Base-by-base conservation (phyloP, 2,888 invertebrate genomes). In the Pammene aurita region DNA sequence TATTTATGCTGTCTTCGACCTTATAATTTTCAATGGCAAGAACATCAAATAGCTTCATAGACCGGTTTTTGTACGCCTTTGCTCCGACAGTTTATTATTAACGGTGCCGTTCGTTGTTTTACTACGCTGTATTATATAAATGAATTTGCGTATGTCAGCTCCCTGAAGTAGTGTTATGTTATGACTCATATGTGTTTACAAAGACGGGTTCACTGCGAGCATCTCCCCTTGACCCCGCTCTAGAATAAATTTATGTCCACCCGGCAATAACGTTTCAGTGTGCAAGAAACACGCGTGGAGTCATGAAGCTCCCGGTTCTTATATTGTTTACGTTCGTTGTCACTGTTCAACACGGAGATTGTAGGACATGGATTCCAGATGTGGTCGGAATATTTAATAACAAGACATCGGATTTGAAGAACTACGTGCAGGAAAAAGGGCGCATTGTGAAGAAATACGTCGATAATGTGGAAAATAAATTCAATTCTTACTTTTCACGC, bases 381-480 rank as follows among this genome's bases (percentile, higher is more conserved):
- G 71, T 89, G n/a, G 77, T 87, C n/a, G 80, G 85, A n/a, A 77
- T 78, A 1, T 75, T 91, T 42, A 75, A 83, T n/a, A 86, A 90
- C 66, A 85, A 81, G 75, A 90, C 91, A 0, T 72, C 82, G 0
- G 79, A 86, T 71, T 69, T 91, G 38, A 84, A 82, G 6, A 82
- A 84, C 71, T 91, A 86, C 63, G 86, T 91, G 2, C 79, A 80
- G 56, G 81, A 88, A 73, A 88, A 84, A 72, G 86, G 90, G 48
- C 81, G 83, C 5, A 83, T 77, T 61, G 48, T 92, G 1, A 86
- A 81, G 75, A 75, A 82, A 55, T 90, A 90, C 73, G 78, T 85
- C 0, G 80, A 85, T 38, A 89, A 85, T 73, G 82, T 90, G 16
- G 78, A 80, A n/a, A 84, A 80, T 35, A 88, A 82, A 80, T 78